phyloP scores from a whole-genome alignment of 2,797 vertebrate species.

The Dermochelys coriacea region DNA sequence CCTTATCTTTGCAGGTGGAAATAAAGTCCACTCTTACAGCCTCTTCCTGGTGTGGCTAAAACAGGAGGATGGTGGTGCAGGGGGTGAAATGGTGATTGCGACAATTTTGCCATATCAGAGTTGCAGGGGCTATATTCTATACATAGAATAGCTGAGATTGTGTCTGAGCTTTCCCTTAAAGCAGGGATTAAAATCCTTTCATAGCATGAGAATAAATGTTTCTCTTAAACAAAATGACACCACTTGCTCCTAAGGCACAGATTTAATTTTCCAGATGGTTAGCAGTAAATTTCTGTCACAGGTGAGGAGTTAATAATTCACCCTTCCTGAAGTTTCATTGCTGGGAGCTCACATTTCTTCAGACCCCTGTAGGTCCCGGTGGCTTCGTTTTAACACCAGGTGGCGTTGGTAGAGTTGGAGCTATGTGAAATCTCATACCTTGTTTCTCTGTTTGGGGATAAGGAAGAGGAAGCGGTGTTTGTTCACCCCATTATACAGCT shows the following conservation, averaged over 20 bases:
- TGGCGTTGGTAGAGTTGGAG: not conserved
- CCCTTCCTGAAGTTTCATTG: conserved; percentile 17
- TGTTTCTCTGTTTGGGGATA: not conserved
- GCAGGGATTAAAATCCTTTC: conserved; percentile 27
- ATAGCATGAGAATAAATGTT: conserved; percentile 26
- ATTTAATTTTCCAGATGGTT: conserved; percentile 42
- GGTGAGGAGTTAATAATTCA: not conserved
- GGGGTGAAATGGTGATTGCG: not conserved
- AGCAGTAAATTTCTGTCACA: conserved; percentile 45
- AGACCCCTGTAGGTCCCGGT: not conserved
- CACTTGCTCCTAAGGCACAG: conserved; percentile 53
- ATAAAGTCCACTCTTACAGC: not conserved
- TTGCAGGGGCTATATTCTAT: not conserved
- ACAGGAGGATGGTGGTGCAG: not conserved
- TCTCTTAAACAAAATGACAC: conserved; percentile 46
- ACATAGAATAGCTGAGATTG: not conserved
- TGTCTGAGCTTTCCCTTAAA: conserved; percentile 32
- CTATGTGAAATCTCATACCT: not conserved
- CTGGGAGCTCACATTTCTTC: not conserved
- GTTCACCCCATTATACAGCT: not conserved
- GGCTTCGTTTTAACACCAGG: not conserved
- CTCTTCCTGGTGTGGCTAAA: not conserved
- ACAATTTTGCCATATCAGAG: not conserved
- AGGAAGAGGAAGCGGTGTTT: not conserved
- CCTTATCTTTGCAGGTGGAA: not conserved